Evolutionary conservation across 2,888 invertebrate species (phyloP), one percentile per base, ranked within the genome.

Genomic region (Drosophila peninsularis): DNA sequence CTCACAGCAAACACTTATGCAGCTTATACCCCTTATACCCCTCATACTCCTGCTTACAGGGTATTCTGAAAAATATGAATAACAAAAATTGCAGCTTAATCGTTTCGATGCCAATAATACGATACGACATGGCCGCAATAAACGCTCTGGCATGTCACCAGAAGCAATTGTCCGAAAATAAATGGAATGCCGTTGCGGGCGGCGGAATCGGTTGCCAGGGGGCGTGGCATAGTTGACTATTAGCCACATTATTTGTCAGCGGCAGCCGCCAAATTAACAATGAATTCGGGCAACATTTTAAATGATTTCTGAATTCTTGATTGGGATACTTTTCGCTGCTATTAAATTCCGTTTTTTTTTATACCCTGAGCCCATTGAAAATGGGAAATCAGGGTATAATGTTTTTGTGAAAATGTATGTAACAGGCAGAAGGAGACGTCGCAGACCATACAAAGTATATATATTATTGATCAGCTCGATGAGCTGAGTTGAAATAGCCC

Each of bases 91-190:
- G 30, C 11, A 17, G 47, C 47, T 47, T 30, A 47, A 47, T 87
- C 72, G 84, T 83, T 84, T 83, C 53, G 68, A 62, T 75, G 72
- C 62, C 62, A 57, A 57, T 74, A 24, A 52, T 37, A 24, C n/a
- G 52, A 36, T 52, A 62, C 71, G 80, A 82, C 65, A 76, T 62
- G 52, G 57, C 69, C 24, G 44, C 73, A 82, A 73, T 80, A 82
- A 80, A 69, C 70, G 71, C 65, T 58, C 42, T 42, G 52, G 55
- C 65, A 71, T 58, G 62, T 63, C 56, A 45, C 54, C 47, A 66
- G 57, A 52, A 66, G 56, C 55, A 62, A 57, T 44, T 34, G 61
- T 50, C 50, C 52, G 24, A 27, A 6, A 36, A 30, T 21, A 70
- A 67, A 39, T 34, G 62, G 52, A 63, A 56, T 57, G 52, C 10